phyloP scores from a whole-genome alignment of 2,797 vertebrate genomes.

The Spea hammondii region DNA sequence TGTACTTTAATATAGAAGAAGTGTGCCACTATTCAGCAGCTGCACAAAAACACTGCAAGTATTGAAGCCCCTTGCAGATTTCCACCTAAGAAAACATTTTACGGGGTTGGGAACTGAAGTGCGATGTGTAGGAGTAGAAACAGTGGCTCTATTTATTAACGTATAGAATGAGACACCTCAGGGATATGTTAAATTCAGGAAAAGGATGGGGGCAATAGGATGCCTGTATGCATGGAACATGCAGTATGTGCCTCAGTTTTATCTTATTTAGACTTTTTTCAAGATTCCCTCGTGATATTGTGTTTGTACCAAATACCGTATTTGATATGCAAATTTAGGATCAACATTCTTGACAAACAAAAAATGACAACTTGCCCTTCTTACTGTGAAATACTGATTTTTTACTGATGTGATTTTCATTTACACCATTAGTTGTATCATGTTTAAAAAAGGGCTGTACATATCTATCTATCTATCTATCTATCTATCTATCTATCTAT shows the following conservation, averaged over 20 bases:
- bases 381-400: too few relatives aligned
- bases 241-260: constrained; percentile 53
- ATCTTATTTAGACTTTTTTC: background rate
- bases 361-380: too few relatives aligned
- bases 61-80: constrained; percentile 18
- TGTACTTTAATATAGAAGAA: background rate
- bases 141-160: constrained; percentile 65
- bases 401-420: too few relatives aligned
- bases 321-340: too few relatives aligned
- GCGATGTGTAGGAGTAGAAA: constrained; percentile 48
- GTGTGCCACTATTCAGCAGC: background rate
- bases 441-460: too few relatives aligned
- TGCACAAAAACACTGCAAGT: constrained; percentile 16
- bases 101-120: constrained; percentile 38
- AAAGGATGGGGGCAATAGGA: constrained; percentile 55
- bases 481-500: too few relatives aligned
- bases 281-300: background rate
- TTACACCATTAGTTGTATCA: too few relatives aligned
- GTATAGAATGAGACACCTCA: constrained; percentile 59
- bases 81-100: constrained; percentile 53
- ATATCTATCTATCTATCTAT: too few relatives aligned
- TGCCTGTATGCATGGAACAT: constrained; percentile 56
- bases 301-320: too few relatives aligned
- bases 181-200: constrained; percentile 61
- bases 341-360: too few relatives aligned